A percentile compares a stretch with the other conserved stretches of the same genome.
Evolutionary conservation across 2,888 invertebrate genomes (phyloP).

Genomic region (Cheilosia vernalis): DNA sequence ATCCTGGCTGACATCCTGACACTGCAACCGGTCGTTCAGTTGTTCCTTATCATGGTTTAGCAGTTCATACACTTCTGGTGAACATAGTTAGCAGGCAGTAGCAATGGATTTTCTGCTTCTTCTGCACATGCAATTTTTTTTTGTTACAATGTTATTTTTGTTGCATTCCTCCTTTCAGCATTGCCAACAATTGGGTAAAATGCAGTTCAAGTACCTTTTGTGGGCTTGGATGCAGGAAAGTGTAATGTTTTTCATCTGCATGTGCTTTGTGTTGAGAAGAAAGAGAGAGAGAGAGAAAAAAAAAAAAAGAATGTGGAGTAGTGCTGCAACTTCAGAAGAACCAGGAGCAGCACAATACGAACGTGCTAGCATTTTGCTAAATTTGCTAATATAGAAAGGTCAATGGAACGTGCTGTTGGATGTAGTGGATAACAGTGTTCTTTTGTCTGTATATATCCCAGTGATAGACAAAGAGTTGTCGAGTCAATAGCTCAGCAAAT

Average conservation of each 20-base stretch:
- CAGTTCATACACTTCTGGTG: conserved; percentile 42
- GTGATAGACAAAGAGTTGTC: conserved; percentile 15
- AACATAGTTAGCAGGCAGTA: conserved; percentile 29
- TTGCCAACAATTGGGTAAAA: conserved; percentile 74
- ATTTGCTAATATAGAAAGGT: conserved; percentile 67
- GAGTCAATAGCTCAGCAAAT: conserved; percentile 47
- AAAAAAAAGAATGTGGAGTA: conserved; percentile 45
- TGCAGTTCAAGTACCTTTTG: conserved; percentile 74
- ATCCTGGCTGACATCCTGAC: conserved; percentile 61
- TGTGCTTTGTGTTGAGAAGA: conserved; percentile 49
- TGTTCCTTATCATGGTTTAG: conserved; percentile 47
- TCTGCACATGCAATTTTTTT: conserved; percentile 24
- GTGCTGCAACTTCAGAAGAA: conserved; percentile 39
- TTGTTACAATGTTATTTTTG: conserved; percentile 15
- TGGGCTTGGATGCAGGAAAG: conserved; percentile 69
- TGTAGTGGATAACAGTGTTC: conserved; percentile 26
- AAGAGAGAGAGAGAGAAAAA: not conserved
- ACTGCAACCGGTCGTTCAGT: conserved; percentile 62
- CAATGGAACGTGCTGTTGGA: conserved; percentile 48
- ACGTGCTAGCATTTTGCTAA: conserved; percentile 58
- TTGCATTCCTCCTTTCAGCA: conserved; percentile 44
- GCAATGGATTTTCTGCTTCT: conserved; percentile 25
- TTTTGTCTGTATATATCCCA: conserved; percentile 18
- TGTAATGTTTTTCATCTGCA: conserved; percentile 67
- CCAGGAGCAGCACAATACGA: conserved; percentile 30